Evolutionary conservation across 1,140 invertebrate species (phyloP).

Genomic region (Ephestia elutella): DNA sequence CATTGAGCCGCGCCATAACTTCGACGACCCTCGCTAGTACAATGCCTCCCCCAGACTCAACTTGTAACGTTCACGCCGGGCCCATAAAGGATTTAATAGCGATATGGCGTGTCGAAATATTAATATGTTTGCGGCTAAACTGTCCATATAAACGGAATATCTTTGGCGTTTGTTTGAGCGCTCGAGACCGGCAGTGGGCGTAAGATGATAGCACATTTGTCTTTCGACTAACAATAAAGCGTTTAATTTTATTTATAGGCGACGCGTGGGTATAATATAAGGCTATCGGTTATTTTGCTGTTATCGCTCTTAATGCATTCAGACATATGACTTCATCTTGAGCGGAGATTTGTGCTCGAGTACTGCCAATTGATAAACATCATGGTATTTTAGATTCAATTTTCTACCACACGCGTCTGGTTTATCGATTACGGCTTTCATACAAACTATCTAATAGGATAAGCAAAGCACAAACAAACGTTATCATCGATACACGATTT

Average conservation of each 20-base stretch:
- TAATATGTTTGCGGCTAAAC: conserved; percentile 57
- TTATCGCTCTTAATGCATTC: conserved; percentile 29
- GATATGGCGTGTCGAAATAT: conserved; percentile 64
- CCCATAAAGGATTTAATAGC: conserved; percentile 61
- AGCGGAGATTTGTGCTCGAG: not conserved
- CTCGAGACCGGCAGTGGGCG: conserved; percentile 36
- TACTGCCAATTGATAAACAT: not conserved
- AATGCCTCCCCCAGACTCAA: conserved; percentile 40
- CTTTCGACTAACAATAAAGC: conserved; percentile 60
- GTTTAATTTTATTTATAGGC: conserved; percentile 59
- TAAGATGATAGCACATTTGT: conserved; percentile 57
- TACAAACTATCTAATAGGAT: too few species aligned
- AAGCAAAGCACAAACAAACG: too few species aligned
- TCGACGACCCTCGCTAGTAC: conserved; percentile 38
- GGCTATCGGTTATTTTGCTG: conserved; percentile 42
- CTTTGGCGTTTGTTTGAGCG: conserved; percentile 19
- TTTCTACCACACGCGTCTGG: conserved; percentile 7
- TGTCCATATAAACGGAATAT: conserved; percentile 42
- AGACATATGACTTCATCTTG: conserved; percentile 27
- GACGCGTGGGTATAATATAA: conserved; percentile 46
- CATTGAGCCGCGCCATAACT: conserved; percentile 36
- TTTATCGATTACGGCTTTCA: conserved; percentile 5
- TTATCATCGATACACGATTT: not conserved
- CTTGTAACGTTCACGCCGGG: conserved; percentile 35
- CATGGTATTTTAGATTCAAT: not conserved